Conservation (phyloP, 2,888 invertebrate genomes). For the Chirona hameri region DNA sequence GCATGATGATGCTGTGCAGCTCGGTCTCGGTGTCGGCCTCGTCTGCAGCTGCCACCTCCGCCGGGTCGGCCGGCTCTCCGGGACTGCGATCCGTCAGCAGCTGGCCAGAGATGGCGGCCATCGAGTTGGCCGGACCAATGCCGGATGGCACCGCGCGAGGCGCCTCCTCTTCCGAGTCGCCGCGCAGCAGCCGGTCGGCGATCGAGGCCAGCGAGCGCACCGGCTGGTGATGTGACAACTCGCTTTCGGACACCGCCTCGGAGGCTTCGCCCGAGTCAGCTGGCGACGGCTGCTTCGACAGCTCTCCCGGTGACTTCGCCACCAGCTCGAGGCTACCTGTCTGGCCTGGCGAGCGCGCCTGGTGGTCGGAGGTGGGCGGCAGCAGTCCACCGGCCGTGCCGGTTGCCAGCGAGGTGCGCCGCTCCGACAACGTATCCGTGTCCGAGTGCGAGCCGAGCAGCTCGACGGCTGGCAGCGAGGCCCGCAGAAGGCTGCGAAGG, state of each 20-base stretch:
- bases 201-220: not conserved
- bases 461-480: constrained; percentile 1
- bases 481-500: not conserved
- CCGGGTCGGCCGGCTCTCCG: not conserved
- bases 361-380: not conserved
- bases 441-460: not conserved
- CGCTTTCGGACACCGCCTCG: not conserved
- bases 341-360: not conserved
- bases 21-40: not conserved
- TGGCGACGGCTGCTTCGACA: not conserved
- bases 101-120: constrained; percentile 1
- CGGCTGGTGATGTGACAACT: not conserved
- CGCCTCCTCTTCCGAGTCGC: not conserved
- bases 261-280: not conserved
- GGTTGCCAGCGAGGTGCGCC: not conserved
- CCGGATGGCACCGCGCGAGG: not conserved
- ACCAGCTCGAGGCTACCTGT: not conserved
- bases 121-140: not conserved
- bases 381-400: not conserved
- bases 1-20: not conserved
- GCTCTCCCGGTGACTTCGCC: constrained; percentile 1
- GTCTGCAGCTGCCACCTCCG: not conserved
- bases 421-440: not conserved
- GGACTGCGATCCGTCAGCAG: not conserved
- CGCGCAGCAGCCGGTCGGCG: not conserved